phyloP scores from a whole-genome alignment of 2,888 invertebrate species.

The Agrotis puta region DNA sequence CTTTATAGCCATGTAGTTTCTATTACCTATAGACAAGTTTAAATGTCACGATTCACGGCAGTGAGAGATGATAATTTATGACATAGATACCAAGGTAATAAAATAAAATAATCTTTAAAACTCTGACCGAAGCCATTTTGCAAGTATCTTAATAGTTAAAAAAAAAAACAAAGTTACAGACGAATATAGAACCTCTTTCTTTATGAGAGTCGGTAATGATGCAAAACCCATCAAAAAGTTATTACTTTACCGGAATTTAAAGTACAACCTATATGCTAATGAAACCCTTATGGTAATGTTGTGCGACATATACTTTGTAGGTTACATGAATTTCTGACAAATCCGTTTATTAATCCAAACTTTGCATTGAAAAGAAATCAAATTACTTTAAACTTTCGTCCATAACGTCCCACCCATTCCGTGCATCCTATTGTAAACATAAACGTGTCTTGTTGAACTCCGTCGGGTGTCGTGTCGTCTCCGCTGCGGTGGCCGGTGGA shows the following conservation, averaged over 20 bases:
- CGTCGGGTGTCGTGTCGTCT: not conserved
- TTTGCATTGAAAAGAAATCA: constrained; percentile 18
- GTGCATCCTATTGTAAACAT: constrained; percentile 4
- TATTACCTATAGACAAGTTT: too few species aligned
- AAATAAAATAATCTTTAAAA: not conserved
- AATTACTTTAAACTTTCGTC: constrained; percentile 26
- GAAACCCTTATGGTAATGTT: constrained; percentile 3
- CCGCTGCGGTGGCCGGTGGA: constrained; percentile 23
- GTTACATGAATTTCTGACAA: not conserved
- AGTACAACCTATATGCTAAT: constrained; percentile 1
- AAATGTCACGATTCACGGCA: too few species aligned
- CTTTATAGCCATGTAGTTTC: not conserved
- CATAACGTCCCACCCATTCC: constrained; percentile 14
- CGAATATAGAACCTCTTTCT: too few species aligned
- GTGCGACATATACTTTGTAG: too few species aligned
- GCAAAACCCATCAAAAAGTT: not conserved
- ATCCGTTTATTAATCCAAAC: constrained; percentile 5
- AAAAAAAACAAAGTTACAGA: not conserved
- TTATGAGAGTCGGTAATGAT: too few species aligned
- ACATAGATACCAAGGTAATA: not conserved
- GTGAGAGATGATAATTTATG: too few species aligned
- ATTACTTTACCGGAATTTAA: not conserved
- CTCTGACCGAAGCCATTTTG: too few species aligned
- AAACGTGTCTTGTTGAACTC: not conserved
- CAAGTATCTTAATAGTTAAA: not conserved